A percentile compares a stretch with the other conserved stretches of the same genome.
These are phyloP conservation scores for Holothuria leucospilota DNA, from an alignment of 53 echinoderm and acorn worm species.

Conservation along the genomic window DNA sequence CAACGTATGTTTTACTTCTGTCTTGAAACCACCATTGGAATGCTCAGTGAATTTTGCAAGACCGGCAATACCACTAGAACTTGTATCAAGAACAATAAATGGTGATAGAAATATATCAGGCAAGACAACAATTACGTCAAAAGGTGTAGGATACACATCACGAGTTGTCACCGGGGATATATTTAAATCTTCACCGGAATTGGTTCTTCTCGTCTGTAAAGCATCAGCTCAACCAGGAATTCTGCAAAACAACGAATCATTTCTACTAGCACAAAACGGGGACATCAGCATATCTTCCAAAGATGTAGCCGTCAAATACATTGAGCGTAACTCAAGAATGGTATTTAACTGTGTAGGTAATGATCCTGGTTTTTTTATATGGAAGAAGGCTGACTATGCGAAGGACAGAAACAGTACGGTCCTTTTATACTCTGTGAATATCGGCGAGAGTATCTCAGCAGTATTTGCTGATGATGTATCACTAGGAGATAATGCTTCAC, in stretches of 20 bases:
- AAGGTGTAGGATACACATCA: not conserved
- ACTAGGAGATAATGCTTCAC: not conserved
- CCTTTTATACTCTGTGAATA: too few species aligned
- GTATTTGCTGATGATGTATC: not conserved
- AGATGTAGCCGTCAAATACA: not conserved
- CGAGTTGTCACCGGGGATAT: not conserved
- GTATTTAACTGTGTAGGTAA: not conserved
- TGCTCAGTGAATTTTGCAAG: not conserved
- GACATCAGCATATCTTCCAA: not conserved
- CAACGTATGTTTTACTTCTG: not conserved
- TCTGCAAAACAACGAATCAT: not conserved
- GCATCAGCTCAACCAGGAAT: not conserved
- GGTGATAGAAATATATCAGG: not conserved
- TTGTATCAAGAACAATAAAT: not conserved
- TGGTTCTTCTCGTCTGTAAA: not conserved
- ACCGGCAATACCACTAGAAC: not conserved
- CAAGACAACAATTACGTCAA: not conserved
- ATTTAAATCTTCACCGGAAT: not conserved
- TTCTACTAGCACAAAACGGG: not conserved
- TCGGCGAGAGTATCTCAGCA: too few species aligned
- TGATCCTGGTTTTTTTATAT: not conserved
- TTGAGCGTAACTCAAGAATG: not conserved
- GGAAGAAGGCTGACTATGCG: not conserved
- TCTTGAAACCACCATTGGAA: not conserved
- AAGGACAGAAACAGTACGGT: too few species aligned